Base-by-base conservation (phyloP, 2,797 vertebrate genomes). In the Novumbra hubbsi region DNA sequence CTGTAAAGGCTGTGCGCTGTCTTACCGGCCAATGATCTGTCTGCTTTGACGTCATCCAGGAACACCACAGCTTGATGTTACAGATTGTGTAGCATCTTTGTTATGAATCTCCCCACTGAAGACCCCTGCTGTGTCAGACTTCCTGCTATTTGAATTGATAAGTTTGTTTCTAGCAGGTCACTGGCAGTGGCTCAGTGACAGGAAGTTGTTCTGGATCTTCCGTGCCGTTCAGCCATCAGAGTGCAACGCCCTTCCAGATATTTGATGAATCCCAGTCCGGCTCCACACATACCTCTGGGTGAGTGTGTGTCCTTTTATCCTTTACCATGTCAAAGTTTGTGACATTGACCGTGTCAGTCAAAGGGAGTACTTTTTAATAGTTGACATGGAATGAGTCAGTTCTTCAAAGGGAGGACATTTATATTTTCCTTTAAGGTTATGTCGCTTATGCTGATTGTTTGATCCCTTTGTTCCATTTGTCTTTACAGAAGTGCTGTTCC, bases 241-340 rank as follows among this genome's bases (percentile, higher is more conserved):
- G 45, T 5, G 16, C 71, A 6, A 0, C 71, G 9, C 76, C 74
- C 16, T 78, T 88, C 28, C 70, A 77, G 27, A 68, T 84, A 9
- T 68, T 78, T 28, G 77, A 81, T 0, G 83, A 86, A 66, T 70
- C 68, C 11, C 70, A 55, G 69, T 64, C 76, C 14, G 63, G n/a
- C 9, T 24, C 15, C 1, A 67, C 57, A 55, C 69, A 70, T 45
- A 34, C 68, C 67, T 17, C 73, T 82, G 76, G 83, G 90, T 90
- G 85, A 78, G 52, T 16, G 14, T 24, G 2, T 60, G 5, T 60
- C 21, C 21, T 7, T 17, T 52, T 52, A n/a, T 55, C 0, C 8
- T 55, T 55, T 55, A 55, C 52, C n/a, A n/a, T 9, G 50, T 55
- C 50, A 55, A n/a, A 21, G 50, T 0, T 19, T n/a, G 19, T 55